Base-by-base conservation (phyloP, 2,113 vertebrate genomes). In the Ciconia boyciana region DNA sequence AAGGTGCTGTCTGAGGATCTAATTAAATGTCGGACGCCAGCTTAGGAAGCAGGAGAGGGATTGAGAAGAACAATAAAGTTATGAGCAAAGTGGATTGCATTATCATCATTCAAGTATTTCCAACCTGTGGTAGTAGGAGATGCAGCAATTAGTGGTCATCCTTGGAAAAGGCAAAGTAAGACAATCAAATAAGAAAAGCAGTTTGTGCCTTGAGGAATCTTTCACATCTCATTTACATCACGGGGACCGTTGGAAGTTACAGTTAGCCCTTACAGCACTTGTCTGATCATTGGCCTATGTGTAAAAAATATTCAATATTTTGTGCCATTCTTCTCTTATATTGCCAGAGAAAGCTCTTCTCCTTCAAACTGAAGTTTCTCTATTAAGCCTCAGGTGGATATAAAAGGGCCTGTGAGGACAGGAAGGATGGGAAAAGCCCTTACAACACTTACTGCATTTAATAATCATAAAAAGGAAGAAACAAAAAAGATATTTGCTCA, bases 141-240 rank as follows among this genome's bases (percentile, higher is more conserved):
- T 68, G 32, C 32, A 81, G 71, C 55, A 96, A 91, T 90, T 93
- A 95, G 39, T 36, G 52, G 93, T 60, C 80, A 94, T 91, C 68
- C 68, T 54, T 74, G n/a, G 64, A 90, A 94, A 89, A 94, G 60
- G 32, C 7, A 3, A 87, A 77, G 64, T 34, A 72, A 83, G 44
- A 65, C 29, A 65, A 68, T 14, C 41, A 43, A 74, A 48, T 41
- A 82, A 76, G 48, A 88, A 84, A n/a, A 43, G 31, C 43, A 36
- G 26, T 62, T 93, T 84, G 83, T 83, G 89, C 87, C 91, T 91
- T 89, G 65, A 95, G 89, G 70, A 82, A 78, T 79, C 61, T 82
- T 91, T 95, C 92, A 79, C 31, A 76, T 91, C 72, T 79, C 49
- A 84, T 84, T 68, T 69, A 52, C 65, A 87, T 93, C 72, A 94